Percentiles rank a stretch among this genome's conserved stretches.
These are phyloP conservation scores for Oscheius myriophilus DNA, from an alignment of 2,888 invertebrate species.

Conservation along the genomic window DNA sequence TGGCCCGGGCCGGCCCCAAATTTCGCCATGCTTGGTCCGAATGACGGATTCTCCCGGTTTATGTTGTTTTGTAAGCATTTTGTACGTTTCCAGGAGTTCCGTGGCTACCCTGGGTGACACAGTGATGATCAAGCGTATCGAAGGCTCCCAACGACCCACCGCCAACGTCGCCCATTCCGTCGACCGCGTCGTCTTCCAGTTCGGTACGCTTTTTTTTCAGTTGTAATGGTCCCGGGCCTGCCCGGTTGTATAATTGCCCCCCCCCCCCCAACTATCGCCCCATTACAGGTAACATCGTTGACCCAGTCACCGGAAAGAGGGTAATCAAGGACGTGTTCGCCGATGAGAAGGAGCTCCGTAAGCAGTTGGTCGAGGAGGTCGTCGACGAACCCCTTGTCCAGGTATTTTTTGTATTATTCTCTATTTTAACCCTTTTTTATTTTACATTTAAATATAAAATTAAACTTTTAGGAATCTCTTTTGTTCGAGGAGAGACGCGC, in stretches of 20 bases:
- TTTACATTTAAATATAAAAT: too few species aligned
- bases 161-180: slow-evolving; percentile 59
- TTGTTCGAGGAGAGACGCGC: slow-evolving; percentile 61
- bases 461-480: slow-evolving; percentile 50
- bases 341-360: slow-evolving; percentile 59
- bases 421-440: neutral
- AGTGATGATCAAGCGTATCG: slow-evolving; percentile 59
- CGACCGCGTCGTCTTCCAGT: slow-evolving; percentile 61
- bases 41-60: neutral
- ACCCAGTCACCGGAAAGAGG: slow-evolving; percentile 62
- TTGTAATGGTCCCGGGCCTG: neutral
- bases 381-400: slow-evolving; percentile 60
- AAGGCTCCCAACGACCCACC: slow-evolving; percentile 53
- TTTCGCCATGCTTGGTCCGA: too few species aligned
- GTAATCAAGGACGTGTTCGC: slow-evolving; percentile 58
- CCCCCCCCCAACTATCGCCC: too few species aligned
- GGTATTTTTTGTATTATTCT: slow-evolving; percentile 20
- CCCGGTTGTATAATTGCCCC: neutral
- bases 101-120: slow-evolving; percentile 58
- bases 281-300: slow-evolving; percentile 54
- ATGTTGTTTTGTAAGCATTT: neutral
- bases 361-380: slow-evolving; percentile 56
- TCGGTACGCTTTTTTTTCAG: slow-evolving; percentile 36
- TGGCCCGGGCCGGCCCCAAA: too few species aligned
- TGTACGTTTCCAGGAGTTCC: slow-evolving; percentile 32